Evolutionary conservation across 1,140 invertebrate genomes (phyloP), one percentile per base, ranked within the genome.

Genomic region (Chelonus insularis): DNA sequence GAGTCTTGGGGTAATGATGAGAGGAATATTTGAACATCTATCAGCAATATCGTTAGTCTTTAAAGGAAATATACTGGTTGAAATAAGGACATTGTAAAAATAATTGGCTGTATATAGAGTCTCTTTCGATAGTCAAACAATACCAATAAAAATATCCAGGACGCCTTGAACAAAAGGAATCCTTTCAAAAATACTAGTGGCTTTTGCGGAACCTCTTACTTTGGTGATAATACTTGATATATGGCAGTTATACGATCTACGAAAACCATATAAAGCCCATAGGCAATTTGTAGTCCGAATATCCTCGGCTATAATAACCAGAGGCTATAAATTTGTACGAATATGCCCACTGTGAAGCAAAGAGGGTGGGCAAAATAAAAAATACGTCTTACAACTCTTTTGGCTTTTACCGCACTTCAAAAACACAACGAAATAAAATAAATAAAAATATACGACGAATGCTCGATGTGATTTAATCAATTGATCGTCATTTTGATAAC

Each of bases 231-330:
- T 62, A 62, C 50, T 59, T 65, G 60, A 65, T 59, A 65, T 65
- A 65, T 59, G 57, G 56, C 59, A 57, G 56, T 65, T 65, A 62
- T 65, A 62, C 60, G 60, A 65, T 65, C 64, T 65, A 65, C 59
- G 63, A 65, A 60, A 62, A 61, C 60, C 64, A 65, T 65, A 65
- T 62, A 65, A 65, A 59, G 57, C 12, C 64, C 61, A 62, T 65
- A 59, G 60, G 64, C 64, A 62, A 65, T 65, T 65, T 65, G 64
- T 65, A 65, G 60, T 65, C 45, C 48, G 64, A 65, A 62, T 65
- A 65, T 57, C 57, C 56, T 58, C 48, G 62, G 64, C 64, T 59
- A 65, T 65, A 65, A 65, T 65, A 65, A 65, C 64, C 39, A 43
- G 62, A 25, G 57, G 64, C 64, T 65, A 65, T 65, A 65, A 65